Evolutionary conservation across 2,797 vertebrate species (phyloP).

Genomic region (Sparus aurata): DNA sequence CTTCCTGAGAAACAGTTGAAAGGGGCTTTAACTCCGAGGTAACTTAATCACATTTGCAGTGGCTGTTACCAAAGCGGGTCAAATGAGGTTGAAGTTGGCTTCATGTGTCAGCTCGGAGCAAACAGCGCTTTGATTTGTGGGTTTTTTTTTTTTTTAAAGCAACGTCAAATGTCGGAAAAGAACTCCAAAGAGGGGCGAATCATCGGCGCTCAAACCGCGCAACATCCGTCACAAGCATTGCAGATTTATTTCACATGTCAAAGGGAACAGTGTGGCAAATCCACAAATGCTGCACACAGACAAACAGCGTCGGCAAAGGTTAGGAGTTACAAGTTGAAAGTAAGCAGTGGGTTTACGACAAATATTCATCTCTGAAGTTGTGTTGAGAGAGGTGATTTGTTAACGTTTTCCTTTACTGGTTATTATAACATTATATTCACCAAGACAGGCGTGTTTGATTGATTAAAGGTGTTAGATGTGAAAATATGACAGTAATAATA

Average conservation of each 20-base stretch:
- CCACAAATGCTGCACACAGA: background rate
- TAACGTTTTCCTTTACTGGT: background rate
- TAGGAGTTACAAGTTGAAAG: background rate
- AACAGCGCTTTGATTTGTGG: conserved; percentile 22
- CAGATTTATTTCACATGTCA: conserved; percentile 12
- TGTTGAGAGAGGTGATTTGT: background rate
- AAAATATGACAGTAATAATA: background rate
- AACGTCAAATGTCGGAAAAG: background rate
- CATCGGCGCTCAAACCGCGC: conserved; percentile 3
- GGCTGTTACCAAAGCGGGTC: conserved; percentile 23
- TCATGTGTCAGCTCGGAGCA: conserved; percentile 24
- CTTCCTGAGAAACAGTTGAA: conserved; percentile 3
- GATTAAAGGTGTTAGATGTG: background rate
- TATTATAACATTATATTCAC: background rate
- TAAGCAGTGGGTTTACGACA: background rate
- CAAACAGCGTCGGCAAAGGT: background rate
- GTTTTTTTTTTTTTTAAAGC: background rate
- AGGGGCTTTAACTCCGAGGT: background rate
- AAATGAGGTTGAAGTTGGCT: conserved; percentile 27
- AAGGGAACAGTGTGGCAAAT: background rate
- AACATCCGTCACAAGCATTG: conserved; percentile 7
- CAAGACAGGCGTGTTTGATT: background rate
- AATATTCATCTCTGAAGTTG: background rate
- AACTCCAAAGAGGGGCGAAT: conserved; percentile 15
- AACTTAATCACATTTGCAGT: conserved; percentile 24